A percentile compares a stretch with the other conserved stretches of the same genome.
Conservation (phyloP, 2,888 invertebrate species). For the Fabriciana adippe region DNA sequence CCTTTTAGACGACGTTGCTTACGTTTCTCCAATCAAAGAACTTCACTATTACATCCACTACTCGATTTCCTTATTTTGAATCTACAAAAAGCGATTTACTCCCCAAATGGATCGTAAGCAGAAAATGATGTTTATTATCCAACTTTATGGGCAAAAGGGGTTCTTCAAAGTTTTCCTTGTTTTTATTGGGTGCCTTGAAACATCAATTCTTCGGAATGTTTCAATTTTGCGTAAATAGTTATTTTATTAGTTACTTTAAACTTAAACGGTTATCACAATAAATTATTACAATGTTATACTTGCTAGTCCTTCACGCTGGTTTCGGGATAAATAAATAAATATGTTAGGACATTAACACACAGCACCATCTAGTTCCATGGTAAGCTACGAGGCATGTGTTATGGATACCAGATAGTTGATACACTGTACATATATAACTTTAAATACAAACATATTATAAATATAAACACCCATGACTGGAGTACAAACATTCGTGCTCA, state of each 20-base stretch:
- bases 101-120: constrained; percentile 1
- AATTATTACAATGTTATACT: too few relatives aligned
- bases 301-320: too few relatives aligned
- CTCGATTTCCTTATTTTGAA: not conserved
- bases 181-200: not conserved
- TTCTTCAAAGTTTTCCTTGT: not conserved
- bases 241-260: not conserved
- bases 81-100: constrained; percentile 11
- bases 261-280: not conserved
- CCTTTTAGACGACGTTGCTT: not conserved
- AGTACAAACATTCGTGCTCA: too few relatives aligned
- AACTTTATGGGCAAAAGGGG: constrained; percentile 13
- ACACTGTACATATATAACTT: too few relatives aligned
- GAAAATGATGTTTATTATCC: constrained; percentile 2
- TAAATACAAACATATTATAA: too few relatives aligned
- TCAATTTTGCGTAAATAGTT: not conserved
- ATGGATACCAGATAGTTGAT: too few relatives aligned
- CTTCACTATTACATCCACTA: not conserved
- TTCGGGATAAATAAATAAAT: too few relatives aligned
- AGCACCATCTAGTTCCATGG: too few relatives aligned
- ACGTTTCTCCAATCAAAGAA: not conserved
- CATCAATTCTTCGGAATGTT: not conserved
- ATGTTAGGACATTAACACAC: too few relatives aligned
- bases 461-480: too few relatives aligned
- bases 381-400: too few relatives aligned